Conservation (phyloP, 2,797 vertebrate species). For the Coregonus ussuriensis region DNA sequence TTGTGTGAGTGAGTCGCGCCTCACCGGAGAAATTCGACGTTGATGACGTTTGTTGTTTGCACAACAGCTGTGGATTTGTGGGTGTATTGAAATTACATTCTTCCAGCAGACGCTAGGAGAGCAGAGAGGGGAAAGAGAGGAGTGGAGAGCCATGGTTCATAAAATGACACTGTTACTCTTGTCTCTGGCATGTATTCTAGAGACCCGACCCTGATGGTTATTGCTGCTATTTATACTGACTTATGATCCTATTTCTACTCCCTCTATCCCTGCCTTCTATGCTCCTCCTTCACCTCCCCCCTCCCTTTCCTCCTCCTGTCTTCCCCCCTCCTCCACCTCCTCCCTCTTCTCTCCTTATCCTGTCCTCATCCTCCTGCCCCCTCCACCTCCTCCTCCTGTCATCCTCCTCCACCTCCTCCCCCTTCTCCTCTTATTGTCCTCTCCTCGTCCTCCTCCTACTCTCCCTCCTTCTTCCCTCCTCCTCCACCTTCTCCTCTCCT, state of each 20-base stretch:
- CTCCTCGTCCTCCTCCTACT: too few species aligned
- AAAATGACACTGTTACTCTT: slow-evolving; percentile 60
- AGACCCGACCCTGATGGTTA: slow-evolving; percentile 56
- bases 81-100: slow-evolving; percentile 66
- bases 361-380: slow-evolving; percentile 7
- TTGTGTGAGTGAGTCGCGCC: slow-evolving; percentile 45
- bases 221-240: slow-evolving; percentile 64
- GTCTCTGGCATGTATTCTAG: slow-evolving; percentile 60
- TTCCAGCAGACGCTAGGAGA: slow-evolving; percentile 48
- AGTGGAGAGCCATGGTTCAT: slow-evolving; percentile 56
- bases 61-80: slow-evolving; percentile 64
- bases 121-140: slow-evolving; percentile 26
- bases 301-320: not conserved
- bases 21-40: slow-evolving; percentile 16
- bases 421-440: too few species aligned
- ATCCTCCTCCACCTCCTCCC: too few species aligned
- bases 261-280: slow-evolving; percentile 26
- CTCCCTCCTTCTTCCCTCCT: too few species aligned
- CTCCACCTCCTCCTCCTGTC: too few species aligned
- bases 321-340: not conserved
- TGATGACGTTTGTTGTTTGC: slow-evolving; percentile 51
- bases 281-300: not conserved
- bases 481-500: slow-evolving; percentile 38
- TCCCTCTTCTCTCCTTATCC: slow-evolving; percentile 12
- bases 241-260: slow-evolving; percentile 55